Evolutionary conservation across 2,888 invertebrate species (phyloP), one percentile per base, ranked within the genome.

Genomic region (Dascillus cervinus): DNA sequence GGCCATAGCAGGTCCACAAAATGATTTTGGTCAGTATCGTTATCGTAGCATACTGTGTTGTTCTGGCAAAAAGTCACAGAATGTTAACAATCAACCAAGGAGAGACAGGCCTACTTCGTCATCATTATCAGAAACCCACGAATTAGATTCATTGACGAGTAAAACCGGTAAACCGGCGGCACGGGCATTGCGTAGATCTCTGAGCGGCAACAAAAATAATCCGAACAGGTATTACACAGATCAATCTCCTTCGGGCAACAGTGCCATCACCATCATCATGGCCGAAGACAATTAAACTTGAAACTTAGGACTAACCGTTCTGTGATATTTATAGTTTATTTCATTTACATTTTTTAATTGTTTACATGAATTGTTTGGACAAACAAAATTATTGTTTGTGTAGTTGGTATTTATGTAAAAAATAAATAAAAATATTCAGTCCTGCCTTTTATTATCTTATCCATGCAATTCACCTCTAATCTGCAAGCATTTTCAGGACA

Each of bases 1-100:
- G 14, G 75, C 79, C 31, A 63, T 83, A 13, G 69, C 78, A 36
- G 94, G 92, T 1, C 85, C 86, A 2, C 60, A 74, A 67, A 45
- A 67, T 60, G 53, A 67, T 52, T 75, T 75, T 49, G 72, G 75
- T 49, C 77, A 77, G 48, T 71, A 73, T 60, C 58, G 60, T 24
- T 74, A 71, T 58, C 47, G 50, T 6, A 47, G 36, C 30, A 13
- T 56, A 9, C 52, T 29, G 21, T 32, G 22, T 13, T 32, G 32
- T 22, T 22, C 29, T 21, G 30, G 41, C 11, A 43, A 47, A 34
- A 26, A 19, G 10, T 45, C 47, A 10, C 47, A 48, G 13, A 39
- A 41, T 29, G 39, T 29, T 11, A 29, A 49, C 22, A 42, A 38
- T 11, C 14, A 29, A 19, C 38, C 37, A 13, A 44, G 46, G 17